phyloP scores from a whole-genome alignment of 2,797 vertebrate species.

The Acrossocheilus fasciatus region DNA sequence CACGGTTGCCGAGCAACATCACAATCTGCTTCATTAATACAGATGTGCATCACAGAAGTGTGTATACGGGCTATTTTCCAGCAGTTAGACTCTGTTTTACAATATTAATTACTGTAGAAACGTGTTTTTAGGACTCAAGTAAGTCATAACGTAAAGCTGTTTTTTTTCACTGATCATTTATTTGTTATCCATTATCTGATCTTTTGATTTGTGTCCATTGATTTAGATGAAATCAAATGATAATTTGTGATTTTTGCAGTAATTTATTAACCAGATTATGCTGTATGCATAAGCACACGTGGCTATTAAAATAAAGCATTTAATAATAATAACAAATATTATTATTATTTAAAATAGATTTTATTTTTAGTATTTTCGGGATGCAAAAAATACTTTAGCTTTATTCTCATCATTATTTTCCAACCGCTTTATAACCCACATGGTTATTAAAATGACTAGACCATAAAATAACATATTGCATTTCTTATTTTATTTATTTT shows the following conservation, averaged over 20 bases:
- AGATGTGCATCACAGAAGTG: not conserved
- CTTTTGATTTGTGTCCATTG: not conserved
- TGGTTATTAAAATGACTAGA: not conserved
- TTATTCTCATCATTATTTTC: not conserved
- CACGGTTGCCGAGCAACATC: not conserved
- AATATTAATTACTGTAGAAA: not conserved
- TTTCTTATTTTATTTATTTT: not conserved
- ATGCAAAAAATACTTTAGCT: not conserved
- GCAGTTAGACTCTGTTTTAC: not conserved
- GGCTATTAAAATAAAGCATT: not conserved
- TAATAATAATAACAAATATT: too few species aligned
- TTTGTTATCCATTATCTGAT: not conserved
- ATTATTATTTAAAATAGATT: not conserved
- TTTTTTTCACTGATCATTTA: too few species aligned
- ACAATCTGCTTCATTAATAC: not conserved
- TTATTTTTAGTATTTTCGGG: not conserved
- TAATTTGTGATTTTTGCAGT: not conserved
- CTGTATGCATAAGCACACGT: not conserved
- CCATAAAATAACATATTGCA: not conserved
- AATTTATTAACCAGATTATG: not conserved
- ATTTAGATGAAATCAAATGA: not conserved
- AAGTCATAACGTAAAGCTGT: not conserved
- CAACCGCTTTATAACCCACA: not conserved
- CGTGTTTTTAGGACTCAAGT: not conserved
- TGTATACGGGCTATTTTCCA: not conserved